These are phyloP conservation scores for Microchirus variegatus DNA, from an alignment of 2,797 vertebrate genomes.

Conservation along the genomic window DNA sequence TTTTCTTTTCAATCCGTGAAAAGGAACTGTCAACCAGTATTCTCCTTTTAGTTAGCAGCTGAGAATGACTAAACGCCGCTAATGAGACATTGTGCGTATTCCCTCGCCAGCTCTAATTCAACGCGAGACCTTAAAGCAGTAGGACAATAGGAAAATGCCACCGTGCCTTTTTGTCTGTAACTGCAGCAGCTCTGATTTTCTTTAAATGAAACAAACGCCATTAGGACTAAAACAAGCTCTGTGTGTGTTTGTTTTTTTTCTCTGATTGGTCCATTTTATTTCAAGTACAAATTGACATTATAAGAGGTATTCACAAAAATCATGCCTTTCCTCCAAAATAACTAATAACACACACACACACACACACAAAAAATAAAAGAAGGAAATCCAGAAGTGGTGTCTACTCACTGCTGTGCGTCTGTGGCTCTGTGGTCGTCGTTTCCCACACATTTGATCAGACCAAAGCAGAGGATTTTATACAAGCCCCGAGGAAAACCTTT, in stretches of 20 bases:
- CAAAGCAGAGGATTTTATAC: constrained; percentile 30
- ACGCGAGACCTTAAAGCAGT: constrained; percentile 37
- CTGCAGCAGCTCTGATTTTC: constrained; percentile 14
- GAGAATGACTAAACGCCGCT: constrained; percentile 56
- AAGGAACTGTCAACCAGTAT: constrained; percentile 30
- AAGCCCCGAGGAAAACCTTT: constrained; percentile 43
- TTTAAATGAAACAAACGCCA: constrained; percentile 35
- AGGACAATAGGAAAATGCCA: constrained; percentile 54
- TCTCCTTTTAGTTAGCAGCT: constrained; percentile 29
- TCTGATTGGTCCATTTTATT: neutral
- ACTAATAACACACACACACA: constrained; percentile 2
- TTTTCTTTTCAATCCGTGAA: constrained; percentile 25
- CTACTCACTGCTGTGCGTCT: constrained; percentile 64
- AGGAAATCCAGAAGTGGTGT: constrained; percentile 8
- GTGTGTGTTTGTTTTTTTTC: constrained; percentile 11
- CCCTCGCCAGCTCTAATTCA: constrained; percentile 50
- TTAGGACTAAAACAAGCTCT: constrained; percentile 13
- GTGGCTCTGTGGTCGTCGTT: constrained; percentile 15
- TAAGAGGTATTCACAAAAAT: constrained; percentile 2
- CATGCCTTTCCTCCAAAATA: constrained; percentile 8
- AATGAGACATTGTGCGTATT: constrained; percentile 63
- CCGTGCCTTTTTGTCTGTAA: constrained; percentile 16
- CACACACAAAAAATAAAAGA: neutral
- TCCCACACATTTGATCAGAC: constrained; percentile 22
- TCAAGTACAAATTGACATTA: too few species aligned